Percentiles rank a stretch among this genome's conserved stretches.
Conservation (phyloP, 2,888 invertebrate species). For the Watsonalla binaria region DNA sequence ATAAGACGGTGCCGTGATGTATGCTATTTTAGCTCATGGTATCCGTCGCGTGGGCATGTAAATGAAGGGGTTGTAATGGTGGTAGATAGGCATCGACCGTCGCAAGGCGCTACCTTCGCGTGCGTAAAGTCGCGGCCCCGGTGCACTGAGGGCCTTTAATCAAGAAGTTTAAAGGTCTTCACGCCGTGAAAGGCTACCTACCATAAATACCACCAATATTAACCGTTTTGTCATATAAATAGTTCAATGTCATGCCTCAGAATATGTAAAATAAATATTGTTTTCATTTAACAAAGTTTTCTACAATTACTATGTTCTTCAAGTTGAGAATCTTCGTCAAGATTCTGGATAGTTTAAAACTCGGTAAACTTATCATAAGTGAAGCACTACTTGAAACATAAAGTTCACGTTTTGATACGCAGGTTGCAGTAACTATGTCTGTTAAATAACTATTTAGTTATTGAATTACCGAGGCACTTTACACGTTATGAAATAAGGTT, state of each 20-base stretch:
- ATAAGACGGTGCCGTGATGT: too few species aligned
- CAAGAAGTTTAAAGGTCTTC: constrained; percentile 31
- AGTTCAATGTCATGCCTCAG: background rate
- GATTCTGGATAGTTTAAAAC: too few species aligned
- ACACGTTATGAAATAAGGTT: too few species aligned
- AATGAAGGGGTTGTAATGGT: constrained; percentile 17
- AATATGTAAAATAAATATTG: background rate
- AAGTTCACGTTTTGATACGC: too few species aligned
- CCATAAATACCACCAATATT: constrained; percentile 36
- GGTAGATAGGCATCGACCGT: constrained; percentile 33
- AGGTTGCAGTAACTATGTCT: too few species aligned
- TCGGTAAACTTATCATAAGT: too few species aligned
- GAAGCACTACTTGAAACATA: too few species aligned
- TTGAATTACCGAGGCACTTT: too few species aligned
- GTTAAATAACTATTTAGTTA: too few species aligned
- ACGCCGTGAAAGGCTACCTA: constrained; percentile 39
- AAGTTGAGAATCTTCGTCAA: too few species aligned
- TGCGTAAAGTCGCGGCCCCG: constrained; percentile 37
- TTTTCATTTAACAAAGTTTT: too few species aligned
- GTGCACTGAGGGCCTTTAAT: constrained; percentile 33
- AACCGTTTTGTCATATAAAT: constrained; percentile 9
- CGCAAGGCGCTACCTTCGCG: constrained; percentile 40
- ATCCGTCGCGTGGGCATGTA: background rate
- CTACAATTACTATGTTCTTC: too few species aligned
- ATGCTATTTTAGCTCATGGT: background rate